These are phyloP conservation scores for Chrysotoxum bicinctum DNA, from an alignment of 2,888 invertebrate genomes.

Conservation along the genomic window DNA sequence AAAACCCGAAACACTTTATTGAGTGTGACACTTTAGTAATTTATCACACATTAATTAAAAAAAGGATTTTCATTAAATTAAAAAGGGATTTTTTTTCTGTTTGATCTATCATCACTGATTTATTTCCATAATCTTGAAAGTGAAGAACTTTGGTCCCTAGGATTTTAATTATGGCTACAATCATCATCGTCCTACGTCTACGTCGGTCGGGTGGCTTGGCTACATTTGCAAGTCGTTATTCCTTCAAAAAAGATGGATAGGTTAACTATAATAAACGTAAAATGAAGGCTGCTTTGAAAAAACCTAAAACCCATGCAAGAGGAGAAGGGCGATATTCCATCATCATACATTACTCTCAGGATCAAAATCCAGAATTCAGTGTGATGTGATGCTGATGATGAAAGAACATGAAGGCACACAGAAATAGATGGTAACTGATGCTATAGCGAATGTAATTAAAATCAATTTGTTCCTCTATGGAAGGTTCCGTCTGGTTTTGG, in stretches of 20 bases:
- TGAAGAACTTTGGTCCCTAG: conserved; percentile 26
- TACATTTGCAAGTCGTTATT: not conserved
- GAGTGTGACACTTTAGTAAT: no score
- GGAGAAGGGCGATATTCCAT: conserved; percentile 20
- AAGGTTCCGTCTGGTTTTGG: not conserved
- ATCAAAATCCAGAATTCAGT: conserved; percentile 8
- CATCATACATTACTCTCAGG: conserved; percentile 42
- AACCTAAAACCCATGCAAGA: not conserved
- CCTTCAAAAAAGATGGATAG: not conserved
- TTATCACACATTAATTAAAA: not conserved
- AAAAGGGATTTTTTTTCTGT: not conserved
- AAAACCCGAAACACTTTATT: no score
- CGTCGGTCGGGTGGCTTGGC: not conserved
- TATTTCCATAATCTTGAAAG: not conserved
- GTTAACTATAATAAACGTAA: not conserved
- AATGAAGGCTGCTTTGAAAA: not conserved
- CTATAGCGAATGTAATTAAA: conserved; percentile 58
- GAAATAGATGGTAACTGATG: conserved; percentile 22
- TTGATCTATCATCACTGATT: not conserved
- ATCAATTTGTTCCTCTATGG: conserved; percentile 52
- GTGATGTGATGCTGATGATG: conserved; percentile 39
- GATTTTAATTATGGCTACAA: conserved; percentile 61
- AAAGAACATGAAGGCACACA: conserved; percentile 33
- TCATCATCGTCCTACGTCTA: not conserved
- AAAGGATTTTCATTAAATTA: not conserved